These are phyloP conservation scores for Arnoldichthys spilopterus DNA, from an alignment of 2,797 vertebrate species.

Conservation along the genomic window DNA sequence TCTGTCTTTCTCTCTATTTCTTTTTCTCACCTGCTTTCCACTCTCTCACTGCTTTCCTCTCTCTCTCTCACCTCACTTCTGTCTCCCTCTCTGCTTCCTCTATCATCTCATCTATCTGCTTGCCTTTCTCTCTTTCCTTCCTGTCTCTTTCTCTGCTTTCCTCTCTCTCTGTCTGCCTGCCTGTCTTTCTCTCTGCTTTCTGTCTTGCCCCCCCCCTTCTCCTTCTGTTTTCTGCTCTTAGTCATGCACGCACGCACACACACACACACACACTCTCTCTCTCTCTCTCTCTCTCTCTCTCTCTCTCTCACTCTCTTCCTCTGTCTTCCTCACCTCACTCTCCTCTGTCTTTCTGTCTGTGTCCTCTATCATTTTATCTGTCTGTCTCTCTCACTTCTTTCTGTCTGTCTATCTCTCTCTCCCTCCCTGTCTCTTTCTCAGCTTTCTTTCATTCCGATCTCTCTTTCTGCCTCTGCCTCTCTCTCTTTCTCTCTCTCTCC, in stretches of 20 bases:
- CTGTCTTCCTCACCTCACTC: background rate
- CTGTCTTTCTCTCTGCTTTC: background rate
- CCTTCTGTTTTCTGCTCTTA: too few relatives aligned
- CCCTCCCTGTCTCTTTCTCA: slow-evolving; percentile 23
- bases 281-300: background rate
- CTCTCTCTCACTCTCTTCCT: background rate
- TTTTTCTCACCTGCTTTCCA: too few relatives aligned
- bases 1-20: slow-evolving; percentile 55
- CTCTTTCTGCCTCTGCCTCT: background rate
- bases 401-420: background rate
- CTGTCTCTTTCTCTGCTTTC: background rate
- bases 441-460: background rate
- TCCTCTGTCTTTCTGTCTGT: background rate
- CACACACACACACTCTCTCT: too few relatives aligned
- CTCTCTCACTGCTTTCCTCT: too few relatives aligned
- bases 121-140: background rate
- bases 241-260: too few relatives aligned
- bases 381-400: background rate
- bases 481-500: too few relatives aligned
- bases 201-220: slow-evolving; percentile 5
- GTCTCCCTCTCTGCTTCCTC: background rate
- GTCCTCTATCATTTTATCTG: slow-evolving; percentile 23
- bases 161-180: too few relatives aligned
- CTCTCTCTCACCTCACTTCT: background rate
- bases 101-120: too few relatives aligned